Evolutionary conservation across 2,113 vertebrate genomes (phyloP), one percentile per base, ranked within the genome.

Genomic region (Etia nguti): DNA sequence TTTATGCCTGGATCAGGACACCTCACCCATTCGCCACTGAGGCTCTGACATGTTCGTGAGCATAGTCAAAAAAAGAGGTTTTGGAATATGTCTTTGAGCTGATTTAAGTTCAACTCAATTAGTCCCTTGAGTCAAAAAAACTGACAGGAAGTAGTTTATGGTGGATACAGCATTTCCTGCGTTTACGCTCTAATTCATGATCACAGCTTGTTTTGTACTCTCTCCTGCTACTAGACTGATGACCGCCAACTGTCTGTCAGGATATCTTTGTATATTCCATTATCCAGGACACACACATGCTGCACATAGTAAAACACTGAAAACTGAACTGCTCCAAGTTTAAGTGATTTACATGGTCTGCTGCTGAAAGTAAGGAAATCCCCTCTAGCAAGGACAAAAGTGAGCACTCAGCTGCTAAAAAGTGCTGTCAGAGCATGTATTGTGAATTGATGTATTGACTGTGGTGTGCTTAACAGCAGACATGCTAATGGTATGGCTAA

Each of bases 311-410:
- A 55, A 87, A 83, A 24, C 10, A 68, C 38, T 50, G 15, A 18
- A 77, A 80, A 38, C 43, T 26, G 10, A 22, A 20, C 8, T 18
- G 9, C 68, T 82, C 26, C 29, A 31, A 48, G 34, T 83, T 73
- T 77, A 60, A 88, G 73, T 55, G 46, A 68, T 86, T 55, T 52
- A 11, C 20, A 68, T 80, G 4, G 75, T 81, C 77, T 38, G 56
- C 20, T n/a, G 3, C 15, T 84, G 57, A 89, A 86, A 91, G 88
- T 88, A 43, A 86, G 70, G 43, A 84, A 89, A 86, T 57, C 81
- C 82, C 94, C 85, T 82, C 55, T 2, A 88, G 94, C 92, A 88
- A 92, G 86, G 89, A 60, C 84, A 86, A 26, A 80, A 16, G 73
- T 57, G 43, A 79, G 55, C 85, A 83, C 80, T 86, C 65, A 79